Base-by-base conservation (phyloP, 2,113 vertebrate species). In the Scophthalmus maximus region DNA sequence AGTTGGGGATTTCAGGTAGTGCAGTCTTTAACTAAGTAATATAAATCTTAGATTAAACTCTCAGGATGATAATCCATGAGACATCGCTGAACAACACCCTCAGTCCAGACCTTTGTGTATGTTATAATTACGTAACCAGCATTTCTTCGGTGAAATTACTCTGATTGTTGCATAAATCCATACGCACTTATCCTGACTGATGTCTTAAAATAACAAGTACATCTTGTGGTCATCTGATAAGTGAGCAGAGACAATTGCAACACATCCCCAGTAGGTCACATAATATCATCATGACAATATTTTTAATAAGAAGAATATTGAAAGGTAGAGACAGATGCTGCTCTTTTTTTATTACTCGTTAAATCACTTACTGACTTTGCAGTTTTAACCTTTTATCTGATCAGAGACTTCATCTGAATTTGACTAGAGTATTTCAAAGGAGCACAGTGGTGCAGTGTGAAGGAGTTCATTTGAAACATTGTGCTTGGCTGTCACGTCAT, bases 71-170 rank as follows among this genome's bases (percentile, higher is more conserved):
- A 58, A 52, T 51, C 57, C 29, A 47, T 62, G 46, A 64, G 15
- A 51, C 63, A 59, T 47, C 59, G 32, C 17, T 42, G 8, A 75
- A 55, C n/a, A n/a, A n/a, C n/a, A n/a, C n/a, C n/a, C n/a, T n/a
- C n/a, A n/a, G n/a, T n/a, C 27, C 22, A 40, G n/a, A 46, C n/a
- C 12, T 22, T n/a, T 12, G 26, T 49, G 38, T 68, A 38, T 52
- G 9, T n/a, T n/a, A n/a, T n/a, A n/a, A n/a, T n/a, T n/a, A n/a
- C n/a, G n/a, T n/a, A n/a, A n/a, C n/a, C n/a, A n/a, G n/a, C n/a
- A n/a, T n/a, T n/a, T n/a, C n/a, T n/a, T n/a, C n/a, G n/a, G n/a
- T n/a, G n/a, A n/a, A n/a, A n/a, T n/a, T n/a, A n/a, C n/a, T n/a
- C n/a, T n/a, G n/a, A n/a, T n/a, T n/a, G n/a, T n/a, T n/a, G n/a